Conservation (phyloP, 2,113 vertebrate genomes). For the Clarias batrachus region DNA sequence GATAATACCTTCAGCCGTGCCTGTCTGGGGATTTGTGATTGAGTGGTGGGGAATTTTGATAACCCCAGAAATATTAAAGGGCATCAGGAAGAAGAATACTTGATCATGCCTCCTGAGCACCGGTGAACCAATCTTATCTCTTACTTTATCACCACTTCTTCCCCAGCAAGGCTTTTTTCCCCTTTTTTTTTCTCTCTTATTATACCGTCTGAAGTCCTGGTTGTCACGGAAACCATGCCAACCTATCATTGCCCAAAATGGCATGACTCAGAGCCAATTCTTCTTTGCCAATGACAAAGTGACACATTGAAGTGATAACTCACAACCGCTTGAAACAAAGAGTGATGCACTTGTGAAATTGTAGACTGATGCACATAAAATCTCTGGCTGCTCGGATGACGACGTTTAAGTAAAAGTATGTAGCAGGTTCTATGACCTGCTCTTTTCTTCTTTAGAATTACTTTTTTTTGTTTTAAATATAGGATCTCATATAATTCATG, state of each 20-base stretch:
- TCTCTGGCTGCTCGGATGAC: neutral
- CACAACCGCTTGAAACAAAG: slow-evolving; percentile 17
- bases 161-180: neutral
- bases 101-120: slow-evolving; percentile 30
- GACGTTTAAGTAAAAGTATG: neutral
- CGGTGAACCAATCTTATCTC: slow-evolving; percentile 35
- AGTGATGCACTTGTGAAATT: slow-evolving; percentile 13
- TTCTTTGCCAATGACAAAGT: slow-evolving; percentile 37
- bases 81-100: slow-evolving; percentile 23
- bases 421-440: neutral
- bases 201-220: slow-evolving; percentile 32
- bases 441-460: neutral
- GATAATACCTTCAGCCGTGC: slow-evolving; percentile 30
- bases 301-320: slow-evolving; percentile 45
- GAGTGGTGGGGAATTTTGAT: slow-evolving; percentile 32
- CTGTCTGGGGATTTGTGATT: slow-evolving; percentile 17
- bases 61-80: slow-evolving; percentile 24
- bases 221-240: slow-evolving; percentile 51
- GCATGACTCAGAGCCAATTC: slow-evolving; percentile 39
- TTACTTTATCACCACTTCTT: slow-evolving; percentile 13
- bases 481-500: neutral
- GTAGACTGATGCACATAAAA: neutral
- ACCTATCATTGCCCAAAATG: slow-evolving; percentile 44
- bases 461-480: neutral
- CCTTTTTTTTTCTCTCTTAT: neutral